A percentile compares a stretch with the other conserved stretches of the same genome.
Evolutionary conservation across 1,140 invertebrate genomes (phyloP).

Genomic region (Aphis craccivora): DNA sequence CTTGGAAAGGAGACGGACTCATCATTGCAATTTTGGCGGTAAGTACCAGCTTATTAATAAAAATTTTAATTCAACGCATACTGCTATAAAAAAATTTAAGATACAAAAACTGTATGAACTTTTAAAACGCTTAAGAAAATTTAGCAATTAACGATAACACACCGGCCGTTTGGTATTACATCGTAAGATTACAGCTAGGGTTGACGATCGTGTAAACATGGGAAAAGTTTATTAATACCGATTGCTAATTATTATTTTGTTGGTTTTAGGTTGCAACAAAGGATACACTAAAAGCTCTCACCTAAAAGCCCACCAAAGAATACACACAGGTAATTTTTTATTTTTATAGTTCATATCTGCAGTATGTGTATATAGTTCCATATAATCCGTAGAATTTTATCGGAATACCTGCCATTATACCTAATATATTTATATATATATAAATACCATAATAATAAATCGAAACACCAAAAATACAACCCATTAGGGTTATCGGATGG

Average conservation of each 20-base stretch:
- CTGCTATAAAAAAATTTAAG: background rate
- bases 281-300: slow-evolving; percentile 99
- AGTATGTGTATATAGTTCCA: background rate
- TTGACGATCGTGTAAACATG: background rate
- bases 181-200: background rate
- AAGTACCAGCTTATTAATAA: slow-evolving; percentile 63
- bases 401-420: background rate
- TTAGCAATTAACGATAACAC: background rate
- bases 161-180: no score
- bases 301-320: slow-evolving; percentile 96
- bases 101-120: background rate
- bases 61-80: no score
- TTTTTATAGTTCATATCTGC: background rate
- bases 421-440: background rate
- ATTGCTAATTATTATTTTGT: background rate
- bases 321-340: slow-evolving; percentile 87
- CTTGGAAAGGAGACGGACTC: slow-evolving; percentile 90
- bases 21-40: slow-evolving; percentile 95
- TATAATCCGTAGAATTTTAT: background rate
- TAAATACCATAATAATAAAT: background rate
- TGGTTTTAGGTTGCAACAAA: slow-evolving; percentile 88
- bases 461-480: slow-evolving; percentile 39
- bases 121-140: background rate
- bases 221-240: background rate
- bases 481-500: slow-evolving; percentile 48